These are phyloP conservation scores for Parazoanthus darwini DNA, from an alignment of 92 coral and sea anemone genomes.

Conservation along the genomic window DNA sequence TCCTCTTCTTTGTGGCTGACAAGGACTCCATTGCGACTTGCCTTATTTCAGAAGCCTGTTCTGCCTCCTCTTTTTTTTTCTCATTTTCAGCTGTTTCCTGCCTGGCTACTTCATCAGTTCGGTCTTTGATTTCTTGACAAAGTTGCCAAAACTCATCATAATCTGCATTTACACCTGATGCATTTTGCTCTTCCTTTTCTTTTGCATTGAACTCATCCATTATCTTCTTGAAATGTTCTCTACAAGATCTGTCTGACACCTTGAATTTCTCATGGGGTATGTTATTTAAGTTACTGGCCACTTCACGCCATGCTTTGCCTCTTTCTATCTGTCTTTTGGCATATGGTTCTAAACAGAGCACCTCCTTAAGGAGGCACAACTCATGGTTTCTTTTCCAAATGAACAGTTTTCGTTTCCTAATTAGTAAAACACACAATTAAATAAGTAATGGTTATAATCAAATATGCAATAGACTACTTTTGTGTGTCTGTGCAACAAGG, in stretches of 20 bases:
- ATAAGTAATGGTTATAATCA: neutral
- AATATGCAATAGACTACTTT: neutral
- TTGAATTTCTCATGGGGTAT: slow-evolving; percentile 41
- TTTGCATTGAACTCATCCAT: slow-evolving; percentile 42
- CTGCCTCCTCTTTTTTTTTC: slow-evolving; percentile 41
- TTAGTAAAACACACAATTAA: neutral
- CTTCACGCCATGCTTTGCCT: slow-evolving; percentile 45
- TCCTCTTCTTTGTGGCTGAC: slow-evolving; percentile 42
- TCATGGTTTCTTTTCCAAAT: slow-evolving; percentile 52
- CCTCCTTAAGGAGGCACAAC: slow-evolving; percentile 50
- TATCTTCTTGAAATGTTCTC: slow-evolving; percentile 37
- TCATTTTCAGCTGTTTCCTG: slow-evolving; percentile 26
- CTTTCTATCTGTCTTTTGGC: slow-evolving; percentile 42
- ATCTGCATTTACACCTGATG: slow-evolving; percentile 47
- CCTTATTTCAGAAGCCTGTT: slow-evolving; percentile 17
- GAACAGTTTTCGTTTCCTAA: slow-evolving; percentile 53
- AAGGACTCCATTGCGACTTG: slow-evolving; percentile 45
- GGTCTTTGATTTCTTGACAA: slow-evolving; percentile 41
- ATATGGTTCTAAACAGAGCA: slow-evolving; percentile 42
- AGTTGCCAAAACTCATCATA: slow-evolving; percentile 37
- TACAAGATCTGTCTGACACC: slow-evolving; percentile 43
- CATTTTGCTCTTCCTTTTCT: slow-evolving; percentile 43
- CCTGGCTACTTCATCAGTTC: slow-evolving; percentile 27
- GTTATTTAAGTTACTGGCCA: slow-evolving; percentile 37
- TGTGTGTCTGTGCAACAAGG: neutral